Percentiles rank a stretch among this genome's conserved stretches.
phyloP scores from a whole-genome alignment of 2,113 vertebrate genomes.

The Deroptyus accipitrinus region DNA sequence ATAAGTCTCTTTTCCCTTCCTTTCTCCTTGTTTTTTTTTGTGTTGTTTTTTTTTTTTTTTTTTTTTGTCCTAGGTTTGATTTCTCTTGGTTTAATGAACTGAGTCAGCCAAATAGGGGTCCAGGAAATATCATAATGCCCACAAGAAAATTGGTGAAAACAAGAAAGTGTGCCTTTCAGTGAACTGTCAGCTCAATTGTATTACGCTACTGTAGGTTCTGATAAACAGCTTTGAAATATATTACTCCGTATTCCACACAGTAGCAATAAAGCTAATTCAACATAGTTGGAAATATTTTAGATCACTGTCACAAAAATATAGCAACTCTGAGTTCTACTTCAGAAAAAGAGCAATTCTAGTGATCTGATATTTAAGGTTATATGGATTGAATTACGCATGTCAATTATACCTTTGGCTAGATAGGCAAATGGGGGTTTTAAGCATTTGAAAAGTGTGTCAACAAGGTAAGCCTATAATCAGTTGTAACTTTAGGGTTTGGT shows the following conservation, averaged over 20 bases:
- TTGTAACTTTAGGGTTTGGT: neutral
- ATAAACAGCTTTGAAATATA: neutral
- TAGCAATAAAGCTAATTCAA: neutral
- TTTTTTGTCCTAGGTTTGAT: neutral
- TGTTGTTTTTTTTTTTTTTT: accelerated
- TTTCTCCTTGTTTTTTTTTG: neutral
- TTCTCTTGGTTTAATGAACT: neutral
- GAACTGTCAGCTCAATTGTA: neutral
- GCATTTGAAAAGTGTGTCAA: neutral
- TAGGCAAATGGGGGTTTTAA: neutral
- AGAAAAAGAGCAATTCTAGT: neutral
- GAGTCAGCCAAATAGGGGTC: neutral
- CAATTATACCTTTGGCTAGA: neutral
- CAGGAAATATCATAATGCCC: neutral
- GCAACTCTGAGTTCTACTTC: neutral
- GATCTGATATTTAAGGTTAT: neutral
- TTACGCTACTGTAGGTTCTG: neutral
- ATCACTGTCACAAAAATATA: neutral
- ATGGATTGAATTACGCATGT: neutral
- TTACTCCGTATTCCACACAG: neutral
- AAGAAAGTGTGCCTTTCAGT: neutral
- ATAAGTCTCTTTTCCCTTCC: neutral
- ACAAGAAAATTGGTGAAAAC: neutral
- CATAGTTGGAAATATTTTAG: neutral
- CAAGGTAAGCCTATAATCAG: neutral